Conservation (phyloP, 2,888 invertebrate genomes). For the Yponomeuta plumbellus region DNA sequence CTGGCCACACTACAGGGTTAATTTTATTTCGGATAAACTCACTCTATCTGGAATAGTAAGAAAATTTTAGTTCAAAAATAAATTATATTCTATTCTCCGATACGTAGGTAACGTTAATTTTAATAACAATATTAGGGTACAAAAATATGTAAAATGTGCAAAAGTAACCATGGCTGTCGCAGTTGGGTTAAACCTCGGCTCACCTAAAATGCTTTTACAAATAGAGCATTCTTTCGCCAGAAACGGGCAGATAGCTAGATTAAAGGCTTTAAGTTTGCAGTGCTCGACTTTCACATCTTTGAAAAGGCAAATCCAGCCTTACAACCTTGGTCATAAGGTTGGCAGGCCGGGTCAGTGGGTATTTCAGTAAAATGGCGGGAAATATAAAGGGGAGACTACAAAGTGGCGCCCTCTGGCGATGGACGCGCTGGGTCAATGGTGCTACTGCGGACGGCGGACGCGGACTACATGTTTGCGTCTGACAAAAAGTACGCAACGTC, state of each 20-base stretch:
- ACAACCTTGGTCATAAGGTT: not conserved
- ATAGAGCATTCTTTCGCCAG: not conserved
- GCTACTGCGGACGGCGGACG: not conserved
- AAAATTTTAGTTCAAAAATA: too few relatives aligned
- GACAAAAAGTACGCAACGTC: too few relatives aligned
- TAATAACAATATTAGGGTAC: too few relatives aligned
- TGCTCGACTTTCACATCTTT: not conserved
- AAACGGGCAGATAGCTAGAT: not conserved
- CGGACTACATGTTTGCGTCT: too few relatives aligned
- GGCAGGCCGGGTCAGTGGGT: not conserved
- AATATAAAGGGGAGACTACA: not conserved
- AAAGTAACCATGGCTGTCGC: not conserved
- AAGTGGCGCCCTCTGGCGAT: not conserved
- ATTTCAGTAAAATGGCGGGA: not conserved
- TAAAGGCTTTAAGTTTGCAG: not conserved
- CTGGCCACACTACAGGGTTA: too few relatives aligned
- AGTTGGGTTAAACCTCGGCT: not conserved
- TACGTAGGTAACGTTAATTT: too few relatives aligned
- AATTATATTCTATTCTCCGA: too few relatives aligned
- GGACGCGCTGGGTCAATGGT: not conserved
- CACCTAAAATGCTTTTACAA: not conserved
- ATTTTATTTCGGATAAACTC: too few relatives aligned
- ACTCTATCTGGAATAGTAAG: too few relatives aligned
- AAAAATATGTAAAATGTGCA: too few relatives aligned
- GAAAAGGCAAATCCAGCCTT: not conserved